Evolutionary conservation across 2,797 vertebrate species (phyloP).

Genomic region (Lepus townsendii): DNA sequence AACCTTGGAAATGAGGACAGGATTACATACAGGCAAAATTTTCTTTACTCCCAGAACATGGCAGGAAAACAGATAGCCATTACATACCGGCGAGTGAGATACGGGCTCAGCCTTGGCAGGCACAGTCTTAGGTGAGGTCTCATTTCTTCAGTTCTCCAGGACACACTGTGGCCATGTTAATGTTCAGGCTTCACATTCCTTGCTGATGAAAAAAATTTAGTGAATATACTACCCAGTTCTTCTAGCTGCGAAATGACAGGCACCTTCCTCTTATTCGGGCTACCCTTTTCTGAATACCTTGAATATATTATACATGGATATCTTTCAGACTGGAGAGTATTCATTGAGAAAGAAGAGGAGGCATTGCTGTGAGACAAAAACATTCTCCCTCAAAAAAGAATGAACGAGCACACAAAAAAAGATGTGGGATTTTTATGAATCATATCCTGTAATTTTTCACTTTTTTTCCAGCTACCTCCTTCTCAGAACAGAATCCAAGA

Average conservation of each 20-base stretch:
- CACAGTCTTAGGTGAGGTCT: slow-evolving; percentile 69
- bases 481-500: slow-evolving; percentile 85
- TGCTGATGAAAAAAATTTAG: slow-evolving; percentile 73
- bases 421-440: slow-evolving; percentile 90
- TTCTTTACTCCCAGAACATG: slow-evolving; percentile 70
- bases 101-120: slow-evolving; percentile 69
- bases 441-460: slow-evolving; percentile 89
- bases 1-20: slow-evolving; percentile 58
- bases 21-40: slow-evolving; percentile 58
- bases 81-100: slow-evolving; percentile 58
- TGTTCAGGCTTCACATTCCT: slow-evolving; percentile 76
- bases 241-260: slow-evolving; percentile 80
- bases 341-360: slow-evolving; percentile 71
- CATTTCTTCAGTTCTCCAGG: slow-evolving; percentile 70
- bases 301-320: slow-evolving; percentile 47
- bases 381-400: slow-evolving; percentile 86
- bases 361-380: slow-evolving; percentile 86
- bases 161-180: slow-evolving; percentile 74
- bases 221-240: slow-evolving; percentile 68
- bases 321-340: slow-evolving; percentile 73
- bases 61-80: slow-evolving; percentile 65
- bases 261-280: slow-evolving; percentile 71
- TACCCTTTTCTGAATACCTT: slow-evolving; percentile 75
- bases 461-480: slow-evolving; percentile 83
- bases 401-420: slow-evolving; percentile 84